Evolutionary conservation across 2,113 vertebrate species (phyloP), one percentile per base, ranked within the genome.

Genomic region (Catagonus wagneri): DNA sequence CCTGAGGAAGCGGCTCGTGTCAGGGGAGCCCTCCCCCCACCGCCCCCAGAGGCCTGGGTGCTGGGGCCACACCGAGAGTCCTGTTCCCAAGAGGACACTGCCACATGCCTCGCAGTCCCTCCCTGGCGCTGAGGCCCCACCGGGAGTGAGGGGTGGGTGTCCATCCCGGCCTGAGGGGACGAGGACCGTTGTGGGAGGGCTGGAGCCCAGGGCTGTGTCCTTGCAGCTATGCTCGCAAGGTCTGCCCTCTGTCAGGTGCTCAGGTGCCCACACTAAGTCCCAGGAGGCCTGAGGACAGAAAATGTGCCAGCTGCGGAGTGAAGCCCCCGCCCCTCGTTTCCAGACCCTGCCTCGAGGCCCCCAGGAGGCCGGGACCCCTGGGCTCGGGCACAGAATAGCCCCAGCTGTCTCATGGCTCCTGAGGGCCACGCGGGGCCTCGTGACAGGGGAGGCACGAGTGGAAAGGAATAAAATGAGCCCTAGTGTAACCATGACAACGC

Each of bases 131-230:
- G 76, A 99, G 98, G 74, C 98, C 98, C 97, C 98, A 99, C 97
- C 99, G 95, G 96, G 99, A 99, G 94, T 99, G 99, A 96, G 99
- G 99, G 14, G 99, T 99, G 99, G 95, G 99, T 98, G 63, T 99
- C 99, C 0, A 27, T 56, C 66, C 36, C 44, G 29, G 20, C 36
- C 61, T 2, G 25, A 32, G 29, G 12, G 34, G 27, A 52, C 19
- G 25, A 66, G 54, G 54, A n/a, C 63, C 1, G 2, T 13, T 4
- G 11, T 25, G 4, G 6, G 39, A 25, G 60, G 27, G 63, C 16
- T 27, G 27, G 56, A n/a, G 22, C 61, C 72, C 88, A 63, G 79
- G 27, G 22, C 2, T 14, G 6, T 58, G 23, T n/a, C 27, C n/a
- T 36, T 12, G 13, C 32, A 80, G 17, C 52, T 14, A 50, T 54